These are phyloP conservation scores for Cacoxenus indagator DNA, from an alignment of 2,888 invertebrate species.

Conservation along the genomic window DNA sequence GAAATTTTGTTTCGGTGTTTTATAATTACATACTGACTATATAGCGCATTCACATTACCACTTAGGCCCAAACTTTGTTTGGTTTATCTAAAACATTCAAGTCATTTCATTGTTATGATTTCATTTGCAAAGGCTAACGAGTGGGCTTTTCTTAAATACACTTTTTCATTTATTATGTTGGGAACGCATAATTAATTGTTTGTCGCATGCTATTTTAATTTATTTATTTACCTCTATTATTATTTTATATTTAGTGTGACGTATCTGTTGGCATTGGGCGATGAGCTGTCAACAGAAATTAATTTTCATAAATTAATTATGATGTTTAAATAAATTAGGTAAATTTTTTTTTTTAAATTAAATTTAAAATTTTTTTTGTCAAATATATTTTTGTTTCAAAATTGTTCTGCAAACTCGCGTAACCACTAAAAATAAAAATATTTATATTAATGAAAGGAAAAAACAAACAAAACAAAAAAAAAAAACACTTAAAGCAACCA, in stretches of 20 bases:
- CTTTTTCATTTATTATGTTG: not conserved
- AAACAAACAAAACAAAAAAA: not conserved
- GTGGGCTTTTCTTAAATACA: not conserved
- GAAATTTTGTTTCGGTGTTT: too few relatives aligned
- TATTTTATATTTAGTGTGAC: not conserved
- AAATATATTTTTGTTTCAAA: not conserved
- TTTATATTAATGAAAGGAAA: not conserved
- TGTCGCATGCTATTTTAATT: not conserved
- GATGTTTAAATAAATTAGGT: not conserved
- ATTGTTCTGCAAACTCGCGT: not conserved
- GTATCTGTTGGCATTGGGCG: conserved; percentile 35
- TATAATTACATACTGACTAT: too few relatives aligned
- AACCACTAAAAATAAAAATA: not conserved
- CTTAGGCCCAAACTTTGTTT: not conserved
- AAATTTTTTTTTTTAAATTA: not conserved
- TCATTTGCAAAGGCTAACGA: not conserved
- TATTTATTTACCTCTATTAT: not conserved
- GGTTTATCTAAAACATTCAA: not conserved
- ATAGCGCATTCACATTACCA: not conserved
- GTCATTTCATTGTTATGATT: not conserved
- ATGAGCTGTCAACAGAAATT: conserved; percentile 54
- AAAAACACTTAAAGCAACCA: not conserved
- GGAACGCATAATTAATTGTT: conserved; percentile 12
- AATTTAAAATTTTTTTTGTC: not conserved
- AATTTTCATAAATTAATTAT: conserved; percentile 33